Percentiles rank a stretch among this genome's conserved stretches.
Evolutionary conservation across 2,888 invertebrate species (phyloP).

Genomic region (Drosophila seclusa): DNA sequence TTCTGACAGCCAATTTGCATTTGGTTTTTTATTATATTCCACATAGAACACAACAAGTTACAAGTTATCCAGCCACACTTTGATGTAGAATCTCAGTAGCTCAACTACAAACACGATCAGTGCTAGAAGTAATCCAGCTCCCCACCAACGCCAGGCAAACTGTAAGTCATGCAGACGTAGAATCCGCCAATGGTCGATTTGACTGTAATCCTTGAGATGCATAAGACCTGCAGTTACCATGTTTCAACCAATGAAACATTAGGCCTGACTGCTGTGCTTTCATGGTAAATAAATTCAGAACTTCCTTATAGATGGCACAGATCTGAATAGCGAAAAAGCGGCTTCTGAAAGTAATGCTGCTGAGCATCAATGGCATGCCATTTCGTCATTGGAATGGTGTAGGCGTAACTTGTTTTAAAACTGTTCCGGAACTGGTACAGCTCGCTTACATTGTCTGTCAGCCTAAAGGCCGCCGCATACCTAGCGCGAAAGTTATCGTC

Average conservation of each 20-base stretch:
- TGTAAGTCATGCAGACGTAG: constrained; percentile 44
- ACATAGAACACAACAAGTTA: constrained; percentile 44
- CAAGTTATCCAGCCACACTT: constrained; percentile 55
- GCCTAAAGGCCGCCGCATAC: constrained; percentile 56
- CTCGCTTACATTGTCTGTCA: constrained; percentile 31
- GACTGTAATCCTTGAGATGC: constrained; percentile 55
- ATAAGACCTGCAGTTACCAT: constrained; percentile 56
- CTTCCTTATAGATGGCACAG: constrained; percentile 47
- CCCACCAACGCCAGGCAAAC: constrained; percentile 17
- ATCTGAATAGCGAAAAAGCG: constrained; percentile 52
- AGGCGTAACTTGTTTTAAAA: constrained; percentile 63
- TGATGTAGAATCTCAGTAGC: constrained; percentile 57
- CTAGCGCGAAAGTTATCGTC: constrained; percentile 44
- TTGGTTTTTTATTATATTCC: constrained; percentile 59
- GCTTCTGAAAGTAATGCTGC: constrained; percentile 53
- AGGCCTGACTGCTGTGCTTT: constrained; percentile 38
- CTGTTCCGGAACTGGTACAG: constrained; percentile 33
- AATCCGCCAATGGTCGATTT: background rate
- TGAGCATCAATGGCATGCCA: constrained; percentile 48
- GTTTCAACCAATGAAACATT: constrained; percentile 38
- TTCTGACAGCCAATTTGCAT: constrained; percentile 73
- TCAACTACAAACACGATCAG: constrained; percentile 43
- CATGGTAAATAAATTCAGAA: constrained; percentile 27
- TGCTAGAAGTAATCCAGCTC: constrained; percentile 35
- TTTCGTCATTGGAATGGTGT: constrained; percentile 44